These are phyloP conservation scores for Tachina grossa DNA, from an alignment of 2,888 invertebrate species.

Conservation along the genomic window DNA sequence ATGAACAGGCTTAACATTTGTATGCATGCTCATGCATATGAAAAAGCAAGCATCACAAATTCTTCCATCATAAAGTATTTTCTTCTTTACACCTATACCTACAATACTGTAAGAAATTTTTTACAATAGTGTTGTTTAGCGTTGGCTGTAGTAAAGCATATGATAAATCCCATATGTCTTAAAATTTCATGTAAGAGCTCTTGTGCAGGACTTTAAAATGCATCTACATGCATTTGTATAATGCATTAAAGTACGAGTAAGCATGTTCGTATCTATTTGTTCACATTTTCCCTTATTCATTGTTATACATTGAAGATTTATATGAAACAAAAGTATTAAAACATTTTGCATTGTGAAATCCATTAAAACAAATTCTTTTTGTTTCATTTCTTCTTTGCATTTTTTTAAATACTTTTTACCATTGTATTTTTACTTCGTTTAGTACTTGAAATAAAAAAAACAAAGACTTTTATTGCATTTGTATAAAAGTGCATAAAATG, in stretches of 20 bases:
- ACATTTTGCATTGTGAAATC: conserved; percentile 49
- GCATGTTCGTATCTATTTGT: conserved; percentile 20
- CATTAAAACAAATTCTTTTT: conserved; percentile 52
- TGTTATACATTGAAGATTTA: conserved; percentile 48
- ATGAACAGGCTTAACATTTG: too few relatives aligned
- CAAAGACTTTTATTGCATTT: conserved; percentile 40
- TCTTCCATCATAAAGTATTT: too few relatives aligned
- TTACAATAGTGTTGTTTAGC: too few relatives aligned
- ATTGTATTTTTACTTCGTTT: conserved; percentile 23
- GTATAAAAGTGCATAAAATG: conserved; percentile 16
- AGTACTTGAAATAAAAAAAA: conserved; percentile 14
- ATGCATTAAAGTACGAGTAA: not conserved
- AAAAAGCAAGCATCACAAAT: too few relatives aligned
- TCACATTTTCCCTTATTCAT: conserved; percentile 33
- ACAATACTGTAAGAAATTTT: too few relatives aligned
- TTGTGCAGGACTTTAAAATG: too few relatives aligned
- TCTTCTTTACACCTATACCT: too few relatives aligned
- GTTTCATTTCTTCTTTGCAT: conserved; percentile 24
- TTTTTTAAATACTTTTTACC: not conserved
- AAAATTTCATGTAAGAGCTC: too few relatives aligned
- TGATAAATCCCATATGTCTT: too few relatives aligned
- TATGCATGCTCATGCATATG: too few relatives aligned
- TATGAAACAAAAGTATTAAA: conserved; percentile 46
- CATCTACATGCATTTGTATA: not conserved
- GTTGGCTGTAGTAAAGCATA: too few relatives aligned